Conservation (phyloP, 64 coral and sea anemone species). For the Stylophora pistillata region DNA sequence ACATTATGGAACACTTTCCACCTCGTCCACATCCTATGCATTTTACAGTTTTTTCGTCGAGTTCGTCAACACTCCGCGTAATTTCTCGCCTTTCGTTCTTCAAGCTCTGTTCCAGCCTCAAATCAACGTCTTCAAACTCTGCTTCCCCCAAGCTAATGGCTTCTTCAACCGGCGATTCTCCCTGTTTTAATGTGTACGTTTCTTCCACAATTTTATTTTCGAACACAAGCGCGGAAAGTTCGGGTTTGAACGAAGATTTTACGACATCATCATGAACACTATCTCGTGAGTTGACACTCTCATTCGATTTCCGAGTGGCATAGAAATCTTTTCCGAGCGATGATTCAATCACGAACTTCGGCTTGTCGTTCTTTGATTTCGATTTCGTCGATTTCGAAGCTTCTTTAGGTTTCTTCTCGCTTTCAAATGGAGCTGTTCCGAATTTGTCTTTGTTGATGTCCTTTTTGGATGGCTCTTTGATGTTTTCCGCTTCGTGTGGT, state of each 20-base stretch:
- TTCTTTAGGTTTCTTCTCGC: conserved; percentile 51
- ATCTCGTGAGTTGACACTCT: conserved; percentile 50
- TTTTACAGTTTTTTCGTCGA: conserved; percentile 86
- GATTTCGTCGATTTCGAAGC: conserved; percentile 43
- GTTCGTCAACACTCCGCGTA: conserved; percentile 65
- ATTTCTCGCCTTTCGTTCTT: conserved; percentile 78
- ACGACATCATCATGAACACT: conserved; percentile 53
- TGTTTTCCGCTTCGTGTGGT: conserved; percentile 1
- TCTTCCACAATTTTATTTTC: conserved; percentile 56
- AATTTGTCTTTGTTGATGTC: conserved; percentile 76
- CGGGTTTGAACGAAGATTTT: conserved; percentile 40
- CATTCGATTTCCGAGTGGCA: conserved; percentile 44
- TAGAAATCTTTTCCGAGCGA: conserved; percentile 89
- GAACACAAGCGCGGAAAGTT: conserved; percentile 57
- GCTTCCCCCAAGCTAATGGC: conserved; percentile 23
- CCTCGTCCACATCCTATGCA: conserved; percentile 76
- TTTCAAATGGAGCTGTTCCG: conserved; percentile 67
- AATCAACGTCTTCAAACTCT: conserved; percentile 81
- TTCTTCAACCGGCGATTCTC: conserved; percentile 7
- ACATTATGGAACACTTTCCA: conserved; percentile 92
- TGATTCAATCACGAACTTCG: conserved; percentile 88
- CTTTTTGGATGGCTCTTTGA: conserved; percentile 47
- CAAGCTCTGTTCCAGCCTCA: conserved; percentile 61
- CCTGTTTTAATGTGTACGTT: conserved; percentile 1
- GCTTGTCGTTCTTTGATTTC: conserved; percentile 83